Base-by-base conservation (phyloP, 1,140 invertebrate genomes). In the Vanessa atalanta region DNA sequence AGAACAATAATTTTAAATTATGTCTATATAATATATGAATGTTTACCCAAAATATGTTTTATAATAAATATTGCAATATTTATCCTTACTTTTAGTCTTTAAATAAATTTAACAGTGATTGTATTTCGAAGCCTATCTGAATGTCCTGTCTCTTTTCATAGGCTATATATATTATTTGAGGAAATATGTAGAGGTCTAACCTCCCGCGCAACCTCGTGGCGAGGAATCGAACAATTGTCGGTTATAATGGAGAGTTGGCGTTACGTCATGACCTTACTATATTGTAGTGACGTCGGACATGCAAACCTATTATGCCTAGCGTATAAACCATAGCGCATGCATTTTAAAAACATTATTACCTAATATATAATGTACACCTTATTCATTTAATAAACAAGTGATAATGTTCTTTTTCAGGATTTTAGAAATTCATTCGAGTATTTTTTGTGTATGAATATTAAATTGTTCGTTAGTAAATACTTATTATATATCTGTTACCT, bases 261-360 rank as follows among this genome's bases (percentile, higher is more conserved):
- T 87, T 86, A 92, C 90, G 88, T 89, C 90, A 89, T 82, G 88
- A 87, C 89, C 89, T 91, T 89, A 88, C 80, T 85, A 80, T 75
- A 81, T 78, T 79, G 77, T 74, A 78, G 82, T 90, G 88, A 90
- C 88, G 90, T 88, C 78, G 79, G 65, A 75, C 81, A 79, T 81
- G 81, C 83, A 84, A 74, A 74, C 50, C 66, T 64, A 75, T 70
- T 70, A 66, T 66, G 47, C 51, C 31, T 60, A 16, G 60, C 70
- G 16, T 71, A 53, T 61, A 61, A 61, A 71, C 26, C 65, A 16
- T 65, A 1, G 50, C 31, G 13, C 14, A 37, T 61, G 57, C 13
- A 31, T 15, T 61, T 12, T 61, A 61, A 61, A 23, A 37, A 11
- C 8, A 60, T 9, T 15, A 14, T 61, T 14, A 31, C 31, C 12